Percentiles rank a stretch among this genome's conserved stretches.
Conservation (phyloP, 2,888 invertebrate genomes). For the Gryllus longicercus region DNA sequence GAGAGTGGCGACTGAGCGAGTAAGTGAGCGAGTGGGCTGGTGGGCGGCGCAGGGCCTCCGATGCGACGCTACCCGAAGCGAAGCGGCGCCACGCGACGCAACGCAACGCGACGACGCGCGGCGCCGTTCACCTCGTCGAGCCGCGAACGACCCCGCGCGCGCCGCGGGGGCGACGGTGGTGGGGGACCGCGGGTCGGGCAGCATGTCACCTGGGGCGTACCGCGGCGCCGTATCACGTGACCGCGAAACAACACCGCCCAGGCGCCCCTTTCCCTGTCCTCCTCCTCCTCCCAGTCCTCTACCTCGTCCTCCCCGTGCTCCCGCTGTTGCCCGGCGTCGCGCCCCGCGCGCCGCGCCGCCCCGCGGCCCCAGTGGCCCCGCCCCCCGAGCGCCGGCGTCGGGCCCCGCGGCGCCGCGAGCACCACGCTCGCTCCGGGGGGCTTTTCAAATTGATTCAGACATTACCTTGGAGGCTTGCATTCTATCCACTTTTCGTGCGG, state of each 20-base stretch:
- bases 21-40: no score
- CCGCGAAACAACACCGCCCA: not conserved
- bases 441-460: slow-evolving; percentile 35
- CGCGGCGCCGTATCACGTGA: not conserved
- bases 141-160: not conserved
- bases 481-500: slow-evolving; percentile 4
- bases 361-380: slow-evolving; percentile 4
- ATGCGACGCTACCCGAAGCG: no score
- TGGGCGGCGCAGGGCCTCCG: no score
- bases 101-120: no score
- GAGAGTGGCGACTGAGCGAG: no score
- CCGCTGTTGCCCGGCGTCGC: not conserved
- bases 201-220: not conserved
- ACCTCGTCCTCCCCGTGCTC: not conserved
- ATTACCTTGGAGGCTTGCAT: slow-evolving; percentile 31
- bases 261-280: not conserved
- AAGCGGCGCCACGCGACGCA: no score
- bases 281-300: not conserved
- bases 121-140: no score
- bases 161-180: not conserved
- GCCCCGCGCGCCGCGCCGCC: slow-evolving; percentile 21
- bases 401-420: slow-evolving; percentile 18
- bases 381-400: not conserved
- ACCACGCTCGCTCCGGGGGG: slow-evolving; percentile 30
- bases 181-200: not conserved